phyloP scores from a whole-genome alignment of 2,888 invertebrate genomes.

The Spicauda simplicius region DNA sequence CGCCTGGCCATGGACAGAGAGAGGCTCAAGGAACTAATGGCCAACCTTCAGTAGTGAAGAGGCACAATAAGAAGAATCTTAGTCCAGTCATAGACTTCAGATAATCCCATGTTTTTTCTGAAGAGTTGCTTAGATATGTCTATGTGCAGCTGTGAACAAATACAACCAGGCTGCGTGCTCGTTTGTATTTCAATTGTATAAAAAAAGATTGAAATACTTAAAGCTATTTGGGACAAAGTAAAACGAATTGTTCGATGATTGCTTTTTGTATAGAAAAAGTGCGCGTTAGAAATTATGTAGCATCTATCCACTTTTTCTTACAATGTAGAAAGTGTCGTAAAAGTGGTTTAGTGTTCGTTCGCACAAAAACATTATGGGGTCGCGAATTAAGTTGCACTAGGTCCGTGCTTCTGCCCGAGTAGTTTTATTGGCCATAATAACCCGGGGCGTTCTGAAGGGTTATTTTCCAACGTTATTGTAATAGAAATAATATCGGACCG shows the following conservation, averaged over 20 bases:
- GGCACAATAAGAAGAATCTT: too few relatives aligned
- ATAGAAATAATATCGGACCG: slow-evolving; percentile 27
- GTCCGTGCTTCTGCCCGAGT: slow-evolving; percentile 32
- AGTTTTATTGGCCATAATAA: slow-evolving; percentile 38
- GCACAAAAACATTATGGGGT: slow-evolving; percentile 29
- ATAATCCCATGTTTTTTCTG: too few relatives aligned
- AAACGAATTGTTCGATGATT: slow-evolving; percentile 16
- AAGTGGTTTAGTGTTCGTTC: slow-evolving; percentile 22
- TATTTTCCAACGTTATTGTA: slow-evolving; percentile 34
- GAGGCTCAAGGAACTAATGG: too few relatives aligned
- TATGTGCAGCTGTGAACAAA: too few relatives aligned
- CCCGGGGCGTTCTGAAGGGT: slow-evolving; percentile 22
- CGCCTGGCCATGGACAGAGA: too few relatives aligned
- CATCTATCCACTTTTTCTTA: slow-evolving; percentile 16
- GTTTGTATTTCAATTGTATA: too few relatives aligned
- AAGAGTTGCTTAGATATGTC: too few relatives aligned
- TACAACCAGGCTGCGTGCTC: too few relatives aligned
- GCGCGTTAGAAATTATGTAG: slow-evolving; percentile 20
- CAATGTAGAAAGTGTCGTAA: slow-evolving; percentile 28
- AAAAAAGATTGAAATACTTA: background rate
- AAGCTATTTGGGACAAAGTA: background rate
- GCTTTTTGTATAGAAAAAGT: slow-evolving; percentile 7
- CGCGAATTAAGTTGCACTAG: slow-evolving; percentile 33
- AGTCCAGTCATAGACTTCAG: too few relatives aligned
- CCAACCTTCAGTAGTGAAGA: too few relatives aligned